Conservation (phyloP, 2,797 vertebrate genomes). For the Epinephelus coioides region DNA sequence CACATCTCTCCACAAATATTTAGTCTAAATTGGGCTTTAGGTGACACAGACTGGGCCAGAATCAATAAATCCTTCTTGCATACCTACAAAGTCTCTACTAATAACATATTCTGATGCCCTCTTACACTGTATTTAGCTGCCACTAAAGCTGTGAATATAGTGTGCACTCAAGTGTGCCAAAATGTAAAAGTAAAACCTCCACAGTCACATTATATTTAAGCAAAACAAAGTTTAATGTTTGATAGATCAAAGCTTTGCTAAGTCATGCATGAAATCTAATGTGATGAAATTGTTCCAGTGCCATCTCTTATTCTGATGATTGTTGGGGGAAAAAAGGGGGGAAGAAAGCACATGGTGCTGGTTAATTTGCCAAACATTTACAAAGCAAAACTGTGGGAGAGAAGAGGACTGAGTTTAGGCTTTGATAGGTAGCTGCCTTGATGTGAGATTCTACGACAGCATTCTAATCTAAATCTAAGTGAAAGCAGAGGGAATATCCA, state of each 20-base stretch:
- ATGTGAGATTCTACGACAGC: slow-evolving; percentile 74
- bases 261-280: slow-evolving; percentile 60
- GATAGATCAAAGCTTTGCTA: slow-evolving; percentile 60
- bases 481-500: slow-evolving; percentile 75
- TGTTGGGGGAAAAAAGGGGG: slow-evolving; percentile 21
- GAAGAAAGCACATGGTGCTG: slow-evolving; percentile 40
- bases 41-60: slow-evolving; percentile 16
- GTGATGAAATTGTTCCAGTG: slow-evolving; percentile 53
- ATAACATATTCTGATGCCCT: slow-evolving; percentile 18
- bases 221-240: slow-evolving; percentile 46
- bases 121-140: neutral
- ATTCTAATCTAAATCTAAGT: slow-evolving; percentile 77
- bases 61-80: slow-evolving; percentile 42
- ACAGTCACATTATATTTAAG: slow-evolving; percentile 28
- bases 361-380: slow-evolving; percentile 68
- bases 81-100: slow-evolving; percentile 39
- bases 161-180: slow-evolving; percentile 8
- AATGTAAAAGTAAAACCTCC: slow-evolving; percentile 24
- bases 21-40: neutral
- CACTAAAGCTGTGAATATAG: slow-evolving; percentile 13
- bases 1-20: too few relatives aligned
- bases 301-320: slow-evolving; percentile 64
- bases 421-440: slow-evolving; percentile 80
- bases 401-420: slow-evolving; percentile 56
- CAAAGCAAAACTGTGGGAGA: slow-evolving; percentile 54